Conservation (phyloP, 1,140 invertebrate species). For the Trichonephila clavata region DNA sequence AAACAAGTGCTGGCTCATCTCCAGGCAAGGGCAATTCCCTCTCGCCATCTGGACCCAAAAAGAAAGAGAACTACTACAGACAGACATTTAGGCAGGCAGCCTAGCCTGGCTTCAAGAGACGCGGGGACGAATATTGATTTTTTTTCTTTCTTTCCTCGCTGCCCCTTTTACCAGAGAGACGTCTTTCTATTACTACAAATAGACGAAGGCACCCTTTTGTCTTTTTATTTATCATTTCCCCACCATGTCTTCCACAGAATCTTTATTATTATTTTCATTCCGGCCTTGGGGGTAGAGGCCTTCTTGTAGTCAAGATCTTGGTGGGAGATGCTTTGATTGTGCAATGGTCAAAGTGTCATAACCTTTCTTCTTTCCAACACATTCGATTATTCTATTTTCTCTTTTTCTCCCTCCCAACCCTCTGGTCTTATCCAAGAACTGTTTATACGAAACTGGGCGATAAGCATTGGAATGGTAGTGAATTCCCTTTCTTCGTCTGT, state of each 20-base stretch:
- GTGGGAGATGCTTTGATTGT: neutral
- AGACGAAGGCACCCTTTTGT: slow-evolving; percentile 48
- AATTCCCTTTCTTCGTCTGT: neutral
- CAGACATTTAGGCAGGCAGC: slow-evolving; percentile 27
- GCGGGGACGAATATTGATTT: slow-evolving; percentile 56
- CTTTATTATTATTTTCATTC: slow-evolving; percentile 49
- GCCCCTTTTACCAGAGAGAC: slow-evolving; percentile 13
- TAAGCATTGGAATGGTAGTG: neutral
- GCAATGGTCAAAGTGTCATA: slow-evolving; percentile 46
- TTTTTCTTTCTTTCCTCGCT: slow-evolving; percentile 1
- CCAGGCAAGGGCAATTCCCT: neutral
- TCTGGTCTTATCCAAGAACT: slow-evolving; percentile 1
- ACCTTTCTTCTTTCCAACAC: neutral
- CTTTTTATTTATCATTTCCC: slow-evolving; percentile 56
- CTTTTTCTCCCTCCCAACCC: neutral
- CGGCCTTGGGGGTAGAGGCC: neutral
- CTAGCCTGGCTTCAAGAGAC: neutral
- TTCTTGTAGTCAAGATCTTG: neutral
- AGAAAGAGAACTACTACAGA: neutral
- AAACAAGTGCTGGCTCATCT: neutral
- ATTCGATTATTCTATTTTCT: neutral
- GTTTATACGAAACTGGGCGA: slow-evolving; percentile 25
- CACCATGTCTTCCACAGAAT: neutral
- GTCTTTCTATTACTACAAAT: slow-evolving; percentile 72
- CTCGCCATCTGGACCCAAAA: neutral